Evolutionary conservation across 2,113 vertebrate genomes (phyloP).

Genomic region (Poeciliopsis retropinna): DNA sequence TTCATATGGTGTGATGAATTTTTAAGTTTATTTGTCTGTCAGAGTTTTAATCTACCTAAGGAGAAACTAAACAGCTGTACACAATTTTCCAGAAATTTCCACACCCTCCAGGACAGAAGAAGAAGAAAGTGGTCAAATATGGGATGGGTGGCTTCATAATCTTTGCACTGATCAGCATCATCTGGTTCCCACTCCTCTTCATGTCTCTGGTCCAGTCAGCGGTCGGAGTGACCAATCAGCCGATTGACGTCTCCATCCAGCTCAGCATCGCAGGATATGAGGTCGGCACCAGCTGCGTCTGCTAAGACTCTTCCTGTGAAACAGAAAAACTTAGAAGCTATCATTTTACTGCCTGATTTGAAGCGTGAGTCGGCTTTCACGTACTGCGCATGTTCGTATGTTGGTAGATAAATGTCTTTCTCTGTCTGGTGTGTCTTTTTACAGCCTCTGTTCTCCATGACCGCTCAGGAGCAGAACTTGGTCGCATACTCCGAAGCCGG

Average conservation of each 20-base stretch:
- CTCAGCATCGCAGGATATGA: conserved; percentile 77
- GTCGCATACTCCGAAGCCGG: conserved; percentile 67
- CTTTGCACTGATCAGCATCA: conserved; percentile 72
- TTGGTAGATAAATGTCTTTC: too few species aligned
- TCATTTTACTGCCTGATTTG: background rate
- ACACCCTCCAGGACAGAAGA: conserved; percentile 79
- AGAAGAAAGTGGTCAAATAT: conserved; percentile 80
- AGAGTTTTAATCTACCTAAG: background rate
- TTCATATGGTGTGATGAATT: background rate
- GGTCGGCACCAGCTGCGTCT: conserved; percentile 44
- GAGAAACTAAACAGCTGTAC: background rate
- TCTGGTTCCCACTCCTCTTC: conserved; percentile 83
- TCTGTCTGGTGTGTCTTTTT: conserved; percentile 2
- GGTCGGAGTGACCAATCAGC: conserved; percentile 78
- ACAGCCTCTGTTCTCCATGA: conserved; percentile 81
- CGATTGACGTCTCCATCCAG: conserved; percentile 77
- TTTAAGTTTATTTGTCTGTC: background rate
- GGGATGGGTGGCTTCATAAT: conserved; percentile 78
- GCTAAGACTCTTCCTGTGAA: background rate
- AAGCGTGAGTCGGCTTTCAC: background rate
- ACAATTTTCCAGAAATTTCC: conserved; percentile 79
- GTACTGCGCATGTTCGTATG: background rate
- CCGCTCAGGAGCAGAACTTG: conserved; percentile 82
- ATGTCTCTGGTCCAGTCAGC: conserved; percentile 79
- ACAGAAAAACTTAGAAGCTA: background rate